Evolutionary conservation across 2,888 invertebrate species (phyloP).

Genomic region (Omphaloscelis lunosa): DNA sequence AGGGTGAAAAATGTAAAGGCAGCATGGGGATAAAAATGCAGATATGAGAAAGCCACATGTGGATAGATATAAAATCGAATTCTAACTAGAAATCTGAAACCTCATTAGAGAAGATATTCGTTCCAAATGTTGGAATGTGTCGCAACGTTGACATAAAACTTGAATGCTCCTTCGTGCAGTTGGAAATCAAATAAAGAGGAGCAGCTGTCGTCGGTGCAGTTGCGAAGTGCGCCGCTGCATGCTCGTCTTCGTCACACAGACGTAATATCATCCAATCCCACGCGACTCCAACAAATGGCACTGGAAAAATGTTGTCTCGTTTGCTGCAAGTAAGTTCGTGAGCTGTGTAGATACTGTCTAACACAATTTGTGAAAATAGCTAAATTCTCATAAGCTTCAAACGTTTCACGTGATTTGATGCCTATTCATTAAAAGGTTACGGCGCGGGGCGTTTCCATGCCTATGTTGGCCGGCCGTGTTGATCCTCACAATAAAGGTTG

Average conservation of each 20-base stretch:
- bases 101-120: conserved; percentile 74
- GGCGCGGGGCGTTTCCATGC: conserved; percentile 70
- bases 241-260: conserved; percentile 82
- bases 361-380: conserved; percentile 65
- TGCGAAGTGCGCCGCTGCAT: conserved; percentile 77
- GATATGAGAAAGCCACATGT: conserved; percentile 41
- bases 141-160: conserved; percentile 79
- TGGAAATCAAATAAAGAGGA: conserved; percentile 86
- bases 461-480: conserved; percentile 79
- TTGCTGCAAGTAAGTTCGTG: conserved; percentile 61
- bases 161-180: conserved; percentile 78
- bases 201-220: conserved; percentile 85
- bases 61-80: conserved; percentile 64
- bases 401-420: conserved; percentile 72
- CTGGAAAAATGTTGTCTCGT: conserved; percentile 68
- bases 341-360: conserved; percentile 53
- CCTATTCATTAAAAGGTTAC: conserved; percentile 77
- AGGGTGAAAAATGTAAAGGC: conserved; percentile 35
- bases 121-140: conserved; percentile 71
- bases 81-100: conserved; percentile 70
- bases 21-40: conserved; percentile 33
- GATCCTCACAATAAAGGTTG: conserved; percentile 86
- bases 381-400: conserved; percentile 65
- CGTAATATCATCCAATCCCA: conserved; percentile 77
- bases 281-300: conserved; percentile 73